Evolutionary conservation across 1,140 invertebrate genomes (phyloP), one percentile per base, ranked within the genome.

Genomic region (Ctenoplectra terminalis): DNA sequence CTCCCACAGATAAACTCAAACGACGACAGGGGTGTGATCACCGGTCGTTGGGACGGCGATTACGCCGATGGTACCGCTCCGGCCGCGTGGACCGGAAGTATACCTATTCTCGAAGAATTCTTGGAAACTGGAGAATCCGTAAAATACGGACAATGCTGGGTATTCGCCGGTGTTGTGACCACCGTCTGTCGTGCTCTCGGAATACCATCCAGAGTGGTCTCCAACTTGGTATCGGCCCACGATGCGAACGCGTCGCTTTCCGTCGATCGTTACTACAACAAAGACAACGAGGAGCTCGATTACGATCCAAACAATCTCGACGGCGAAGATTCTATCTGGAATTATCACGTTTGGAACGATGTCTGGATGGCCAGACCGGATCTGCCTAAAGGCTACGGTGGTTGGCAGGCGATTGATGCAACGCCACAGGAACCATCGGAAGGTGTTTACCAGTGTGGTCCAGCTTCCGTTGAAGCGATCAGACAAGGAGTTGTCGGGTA

Each of bases 321-420:
- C 0, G 88, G 87, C 1, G 88, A 89, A 17, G 92, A 93, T 34
- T 90, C 92, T 0, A 91, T 93, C 81, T 95, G 95, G 96, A 96
- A 96, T 88, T 97, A 96, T 87, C 96, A 96, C 89, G 95, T 96
- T 0, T 96, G 96, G 96, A 96, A 96, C 86, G 96, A 96, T n/a
- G 95, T 95, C 13, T 96, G 95, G 96, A 96, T 96, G 94, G 93
- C 93, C 8, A 90, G 96, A n/a, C 95, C 95, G 0, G 96, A 96
- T 87, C 90, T 96, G 20, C 92, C 92, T 0, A 90, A 87, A 34
- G 95, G 95, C 1, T 94, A 94, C 63, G 93, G 90, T 11, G 96
- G 96, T 0, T 96, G 96, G 96, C 96, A 96, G 82, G 95, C 94
- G 0, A 95, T 96, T 82, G 96, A 96, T 84, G 93, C 95, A 0